Percentiles rank a stretch among this genome's conserved stretches.
phyloP scores from a whole-genome alignment of 2,113 vertebrate genomes.

The Platichthys stellatus region DNA sequence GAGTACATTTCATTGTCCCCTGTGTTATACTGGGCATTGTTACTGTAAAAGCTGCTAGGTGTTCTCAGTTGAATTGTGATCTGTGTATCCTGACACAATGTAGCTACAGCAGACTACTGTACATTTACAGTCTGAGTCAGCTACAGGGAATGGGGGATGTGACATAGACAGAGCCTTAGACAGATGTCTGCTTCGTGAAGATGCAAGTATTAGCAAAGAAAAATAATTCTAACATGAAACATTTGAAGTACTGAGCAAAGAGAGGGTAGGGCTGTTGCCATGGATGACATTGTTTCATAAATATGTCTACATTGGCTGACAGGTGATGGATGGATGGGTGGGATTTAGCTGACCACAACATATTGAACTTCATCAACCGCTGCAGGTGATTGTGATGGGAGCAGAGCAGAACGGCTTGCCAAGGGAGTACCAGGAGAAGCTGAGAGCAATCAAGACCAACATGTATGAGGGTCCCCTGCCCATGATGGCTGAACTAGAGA shows the following conservation, averaged over 20 bases:
- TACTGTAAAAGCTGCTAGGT: background rate
- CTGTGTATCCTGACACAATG: constrained; percentile 7
- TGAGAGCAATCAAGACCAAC: constrained; percentile 77
- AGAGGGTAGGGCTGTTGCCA: too few relatives aligned
- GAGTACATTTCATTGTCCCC: constrained; percentile 37
- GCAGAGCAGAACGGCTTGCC: constrained; percentile 79
- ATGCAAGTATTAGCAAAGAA: too few relatives aligned
- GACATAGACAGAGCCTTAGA: background rate
- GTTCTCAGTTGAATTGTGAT: constrained; percentile 6
- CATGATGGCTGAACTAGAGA: constrained; percentile 84
- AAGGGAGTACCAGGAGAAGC: constrained; percentile 77
- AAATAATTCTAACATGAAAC: too few relatives aligned
- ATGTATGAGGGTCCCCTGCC: constrained; percentile 76
- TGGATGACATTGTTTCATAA: too few relatives aligned
- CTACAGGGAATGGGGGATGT: background rate
- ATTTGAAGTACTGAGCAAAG: too few relatives aligned
- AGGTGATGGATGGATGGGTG: background rate
- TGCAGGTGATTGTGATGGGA: constrained; percentile 81
- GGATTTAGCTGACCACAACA: background rate
- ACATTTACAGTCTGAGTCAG: background rate
- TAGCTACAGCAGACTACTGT: background rate
- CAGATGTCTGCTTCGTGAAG: too few relatives aligned
- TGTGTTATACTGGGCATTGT: constrained; percentile 10
- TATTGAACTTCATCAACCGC: background rate
- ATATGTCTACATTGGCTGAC: background rate